Evolutionary conservation across 2,888 invertebrate species (phyloP), one percentile per base, ranked within the genome.

Genomic region (Thereva nobilitata): DNA sequence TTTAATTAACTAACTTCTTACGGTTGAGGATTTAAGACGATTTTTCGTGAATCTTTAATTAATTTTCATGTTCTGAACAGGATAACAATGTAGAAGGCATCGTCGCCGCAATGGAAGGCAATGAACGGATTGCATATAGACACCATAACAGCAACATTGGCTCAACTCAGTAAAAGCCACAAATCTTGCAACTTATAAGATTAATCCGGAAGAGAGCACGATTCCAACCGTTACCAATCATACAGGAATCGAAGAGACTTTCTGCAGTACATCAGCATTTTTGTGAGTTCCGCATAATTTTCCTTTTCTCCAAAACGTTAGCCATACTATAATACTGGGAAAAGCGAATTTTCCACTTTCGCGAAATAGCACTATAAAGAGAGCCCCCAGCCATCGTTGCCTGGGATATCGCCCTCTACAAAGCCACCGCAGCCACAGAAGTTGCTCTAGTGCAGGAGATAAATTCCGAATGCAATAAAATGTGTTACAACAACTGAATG

Each of bases 1-100:
- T 61, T 68, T 69, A 69, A 69, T 69, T 69, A 69, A 64, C 64
- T 67, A 59, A 47, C 59, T 59, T 23, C 23, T 23, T 59, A 45
- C 47, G 37, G 49, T 4, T 23, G 23, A 23, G 59, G 49, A 59
- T 59, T 38, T 35, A 23, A 59, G 52, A 34, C 23, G 34, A 8
- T 34, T 23, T 23, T 23, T 23, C 23, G 52, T 4, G 10, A 8
- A n/a, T 5, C 34, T 52, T 52, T 34, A 52, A 52, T 52, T 52
- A 52, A 52, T 52, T 52, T 34, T 23, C 23, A 23, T 23, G 23
- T 23, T 23, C 23, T 23, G 23, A 23, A 23, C 23, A 23, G 23
- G 23, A 23, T 23, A 23, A 23, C 23, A 23, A 23, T 23, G 23
- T 23, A 23, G 23, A 23, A 23, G 23, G 23, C 23, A 23, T 23